Conservation (phyloP, 1,140 invertebrate genomes). For the Drosophila takahashii region DNA sequence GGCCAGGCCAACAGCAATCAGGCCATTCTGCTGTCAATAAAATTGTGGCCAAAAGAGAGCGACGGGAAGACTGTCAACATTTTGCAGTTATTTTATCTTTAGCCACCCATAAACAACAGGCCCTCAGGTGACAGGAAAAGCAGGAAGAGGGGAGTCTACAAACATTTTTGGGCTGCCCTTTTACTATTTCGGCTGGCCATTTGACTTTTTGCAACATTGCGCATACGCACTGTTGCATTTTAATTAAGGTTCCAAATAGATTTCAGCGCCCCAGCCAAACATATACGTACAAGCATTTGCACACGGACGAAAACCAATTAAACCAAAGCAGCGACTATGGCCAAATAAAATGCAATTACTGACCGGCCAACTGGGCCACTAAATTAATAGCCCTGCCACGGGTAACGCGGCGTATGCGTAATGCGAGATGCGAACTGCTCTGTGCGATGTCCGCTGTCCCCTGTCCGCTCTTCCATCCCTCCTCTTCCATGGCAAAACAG, state of each 20-base stretch:
- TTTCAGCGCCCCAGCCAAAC: conserved; percentile 54
- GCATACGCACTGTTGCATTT: conserved; percentile 78
- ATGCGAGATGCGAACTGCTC: conserved; percentile 44
- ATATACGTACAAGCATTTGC: conserved; percentile 11
- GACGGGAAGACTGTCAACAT: conserved; percentile 59
- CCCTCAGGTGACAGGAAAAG: conserved; percentile 21
- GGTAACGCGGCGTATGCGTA: conserved; percentile 67
- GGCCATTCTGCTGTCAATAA: conserved; percentile 78
- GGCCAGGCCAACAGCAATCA: conserved; percentile 69
- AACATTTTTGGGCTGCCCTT: conserved; percentile 38
- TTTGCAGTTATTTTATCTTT: conserved; percentile 80
- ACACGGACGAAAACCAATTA: conserved; percentile 72
- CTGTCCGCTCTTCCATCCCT: too few relatives aligned
- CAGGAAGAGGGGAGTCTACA: neutral
- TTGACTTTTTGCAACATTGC: conserved; percentile 77
- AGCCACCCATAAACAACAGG: conserved; percentile 7
- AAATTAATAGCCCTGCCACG: conserved; percentile 72
- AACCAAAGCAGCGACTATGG: conserved; percentile 69
- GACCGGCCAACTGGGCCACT: conserved; percentile 47
- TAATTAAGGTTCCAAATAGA: conserved; percentile 75
- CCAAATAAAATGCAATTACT: conserved; percentile 79
- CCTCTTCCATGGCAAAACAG: conserved; percentile 7
- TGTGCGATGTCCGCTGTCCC: too few relatives aligned
- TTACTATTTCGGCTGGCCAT: conserved; percentile 46
- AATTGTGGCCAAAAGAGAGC: conserved; percentile 35